These are phyloP conservation scores for Synergus laeviventris DNA, from an alignment of 2,888 invertebrate genomes.

Conservation along the genomic window DNA sequence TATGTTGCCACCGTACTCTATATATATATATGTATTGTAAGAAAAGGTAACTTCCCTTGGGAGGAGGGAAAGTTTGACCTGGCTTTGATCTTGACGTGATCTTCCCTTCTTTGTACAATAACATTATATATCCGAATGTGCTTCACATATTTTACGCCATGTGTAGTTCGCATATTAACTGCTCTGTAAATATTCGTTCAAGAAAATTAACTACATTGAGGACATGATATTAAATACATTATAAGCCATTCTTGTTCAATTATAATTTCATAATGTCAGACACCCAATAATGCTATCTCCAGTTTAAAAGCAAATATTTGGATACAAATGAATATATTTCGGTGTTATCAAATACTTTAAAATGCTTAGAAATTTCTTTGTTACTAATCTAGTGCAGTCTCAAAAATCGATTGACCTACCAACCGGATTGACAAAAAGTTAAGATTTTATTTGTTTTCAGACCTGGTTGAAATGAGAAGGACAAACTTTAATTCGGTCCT, in stretches of 20 bases:
- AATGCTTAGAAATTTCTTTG: too few relatives aligned
- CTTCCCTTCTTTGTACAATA: slow-evolving; percentile 30
- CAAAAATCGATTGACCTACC: too few relatives aligned
- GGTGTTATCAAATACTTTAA: too few relatives aligned
- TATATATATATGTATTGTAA: background rate
- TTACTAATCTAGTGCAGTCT: too few relatives aligned
- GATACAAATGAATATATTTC: too few relatives aligned
- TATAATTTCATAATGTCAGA: background rate
- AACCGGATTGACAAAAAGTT: too few relatives aligned
- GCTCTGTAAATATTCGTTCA: background rate
- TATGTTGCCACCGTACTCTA: background rate
- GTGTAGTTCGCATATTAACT: background rate
- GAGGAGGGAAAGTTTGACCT: background rate
- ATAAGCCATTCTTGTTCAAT: background rate
- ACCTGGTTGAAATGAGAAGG: background rate
- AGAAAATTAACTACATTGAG: background rate
- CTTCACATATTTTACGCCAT: background rate
- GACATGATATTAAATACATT: background rate
- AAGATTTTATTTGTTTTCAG: background rate
- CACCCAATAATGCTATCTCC: too few relatives aligned
- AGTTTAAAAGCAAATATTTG: too few relatives aligned
- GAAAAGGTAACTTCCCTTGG: slow-evolving; percentile 34
- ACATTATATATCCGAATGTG: background rate
- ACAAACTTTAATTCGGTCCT: background rate
- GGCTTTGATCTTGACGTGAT: slow-evolving; percentile 5